Percentiles rank a stretch among this genome's conserved stretches.
Evolutionary conservation across 2,888 invertebrate species (phyloP).

Genomic region (Anaspis maculata): DNA sequence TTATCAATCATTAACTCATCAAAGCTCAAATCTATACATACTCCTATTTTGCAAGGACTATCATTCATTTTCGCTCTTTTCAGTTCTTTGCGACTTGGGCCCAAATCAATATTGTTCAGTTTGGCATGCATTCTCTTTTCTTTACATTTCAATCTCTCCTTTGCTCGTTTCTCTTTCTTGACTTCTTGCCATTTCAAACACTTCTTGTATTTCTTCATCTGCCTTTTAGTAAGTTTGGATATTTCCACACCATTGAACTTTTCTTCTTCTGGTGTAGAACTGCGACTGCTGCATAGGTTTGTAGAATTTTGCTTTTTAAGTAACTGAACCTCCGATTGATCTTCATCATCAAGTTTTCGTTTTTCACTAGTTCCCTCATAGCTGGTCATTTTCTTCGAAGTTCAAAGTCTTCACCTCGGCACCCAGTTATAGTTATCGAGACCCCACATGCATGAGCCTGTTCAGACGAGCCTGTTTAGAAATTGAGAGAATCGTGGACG

Average conservation of each 20-base stretch:
- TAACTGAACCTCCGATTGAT: too few species aligned
- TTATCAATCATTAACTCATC: slow-evolving; percentile 78
- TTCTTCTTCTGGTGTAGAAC: too few species aligned
- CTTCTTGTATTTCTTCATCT: slow-evolving; percentile 45
- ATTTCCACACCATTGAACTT: slow-evolving; percentile 39
- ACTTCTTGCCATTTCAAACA: slow-evolving; percentile 64
- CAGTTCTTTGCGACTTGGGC: slow-evolving; percentile 72
- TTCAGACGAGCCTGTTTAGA: too few species aligned
- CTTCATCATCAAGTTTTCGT: too few species aligned
- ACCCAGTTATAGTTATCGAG: too few species aligned
- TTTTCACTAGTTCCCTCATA: too few species aligned
- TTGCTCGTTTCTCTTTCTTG: slow-evolving; percentile 61
- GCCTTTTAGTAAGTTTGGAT: slow-evolving; percentile 37
- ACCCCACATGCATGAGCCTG: too few species aligned
- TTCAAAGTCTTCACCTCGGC: too few species aligned
- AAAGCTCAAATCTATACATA: slow-evolving; percentile 86
- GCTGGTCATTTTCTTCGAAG: too few species aligned
- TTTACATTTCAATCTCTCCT: slow-evolving; percentile 59
- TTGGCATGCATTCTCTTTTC: slow-evolving; percentile 61
- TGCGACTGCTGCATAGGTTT: too few species aligned
- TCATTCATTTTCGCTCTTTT: slow-evolving; percentile 61
- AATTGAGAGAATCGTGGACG: too few species aligned
- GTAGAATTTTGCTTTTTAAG: too few species aligned
- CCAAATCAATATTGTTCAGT: slow-evolving; percentile 61
- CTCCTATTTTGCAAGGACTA: slow-evolving; percentile 57